phyloP scores from a whole-genome alignment of 2,797 vertebrate genomes.

The Spondyliosoma cantharus region DNA sequence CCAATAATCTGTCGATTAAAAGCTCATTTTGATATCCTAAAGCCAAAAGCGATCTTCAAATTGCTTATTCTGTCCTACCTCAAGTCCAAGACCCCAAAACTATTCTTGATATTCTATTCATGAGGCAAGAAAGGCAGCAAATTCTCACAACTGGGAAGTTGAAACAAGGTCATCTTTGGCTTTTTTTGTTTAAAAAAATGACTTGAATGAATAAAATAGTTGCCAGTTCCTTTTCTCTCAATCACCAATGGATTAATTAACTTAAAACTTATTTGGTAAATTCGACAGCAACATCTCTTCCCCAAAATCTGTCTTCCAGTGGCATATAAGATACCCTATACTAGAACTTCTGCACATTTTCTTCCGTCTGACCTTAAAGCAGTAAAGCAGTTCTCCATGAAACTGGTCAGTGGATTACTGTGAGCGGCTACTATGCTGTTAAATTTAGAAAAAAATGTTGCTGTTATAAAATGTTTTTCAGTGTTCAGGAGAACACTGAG shows the following conservation, averaged over 20 bases:
- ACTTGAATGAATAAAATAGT: no score
- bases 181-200: no score
- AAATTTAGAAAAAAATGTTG: not conserved
- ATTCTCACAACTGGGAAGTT: not conserved
- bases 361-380: not conserved
- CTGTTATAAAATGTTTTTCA: not conserved
- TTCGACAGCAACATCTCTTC: not conserved
- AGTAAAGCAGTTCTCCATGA: not conserved
- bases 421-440: slow-evolving; percentile 5
- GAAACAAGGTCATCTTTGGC: not conserved
- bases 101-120: no score
- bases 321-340: no score
- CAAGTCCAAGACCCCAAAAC: not conserved
- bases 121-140: not conserved
- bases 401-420: not conserved
- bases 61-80: not conserved
- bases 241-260: no score
- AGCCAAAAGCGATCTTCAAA: not conserved
- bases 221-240: no score
- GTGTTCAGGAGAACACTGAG: not conserved
- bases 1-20: not conserved
- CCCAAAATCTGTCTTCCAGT: not conserved
- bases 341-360: not conserved
- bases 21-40: not conserved
- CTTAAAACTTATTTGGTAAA: not conserved